Base-by-base conservation (phyloP, 2,888 invertebrate species). In the Lathronympha strigana region DNA sequence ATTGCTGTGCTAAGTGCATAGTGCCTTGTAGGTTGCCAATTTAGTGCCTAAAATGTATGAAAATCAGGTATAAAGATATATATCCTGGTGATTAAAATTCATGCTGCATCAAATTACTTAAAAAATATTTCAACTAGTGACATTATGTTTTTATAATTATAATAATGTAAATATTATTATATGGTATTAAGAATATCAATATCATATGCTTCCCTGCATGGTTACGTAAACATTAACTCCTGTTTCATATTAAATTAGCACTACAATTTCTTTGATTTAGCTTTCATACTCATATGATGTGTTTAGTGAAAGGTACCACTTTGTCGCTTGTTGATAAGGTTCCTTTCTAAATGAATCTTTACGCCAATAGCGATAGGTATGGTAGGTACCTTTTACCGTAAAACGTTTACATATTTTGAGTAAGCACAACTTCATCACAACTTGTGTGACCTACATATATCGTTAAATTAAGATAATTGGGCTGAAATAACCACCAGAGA, bases 11-110 rank as follows among this genome's bases (percentile, higher is more conserved):
- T 90, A 88, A 88, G 83, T 87, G 92, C 92, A 92, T 92, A 92
- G 92, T 92, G 92, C 92, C 92, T 92, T 92, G 92, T 92, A 92
- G 92, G 92, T 92, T 91, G 92, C 92, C 92, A 92, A 92, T 90
- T 87, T 92, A 92, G 92, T 92, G 92, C 92, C 92, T 92, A 92
- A 90, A 64, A 66, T 60, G 17, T 61, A 66, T 60, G 21, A 61
- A 25, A 45, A 51, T 67, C 63, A 45, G 62, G 53, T 63, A 49
- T 49, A 43, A 50, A 62, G 17, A 63, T 47, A 63, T 38, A 49
- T 33, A 50, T 45, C 54, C 61, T 64, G 63, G 47, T 49, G 31
- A 47, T 43, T 21, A 43, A 25, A 36, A 33, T 63, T 54, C 36
- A 57, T 21, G 28, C 17, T 49, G 25, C 50, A 31, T 49, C 28